Evolutionary conservation across 2,888 invertebrate species (phyloP), one percentile per base, ranked within the genome.

Genomic region (Philopedon plagiatum): DNA sequence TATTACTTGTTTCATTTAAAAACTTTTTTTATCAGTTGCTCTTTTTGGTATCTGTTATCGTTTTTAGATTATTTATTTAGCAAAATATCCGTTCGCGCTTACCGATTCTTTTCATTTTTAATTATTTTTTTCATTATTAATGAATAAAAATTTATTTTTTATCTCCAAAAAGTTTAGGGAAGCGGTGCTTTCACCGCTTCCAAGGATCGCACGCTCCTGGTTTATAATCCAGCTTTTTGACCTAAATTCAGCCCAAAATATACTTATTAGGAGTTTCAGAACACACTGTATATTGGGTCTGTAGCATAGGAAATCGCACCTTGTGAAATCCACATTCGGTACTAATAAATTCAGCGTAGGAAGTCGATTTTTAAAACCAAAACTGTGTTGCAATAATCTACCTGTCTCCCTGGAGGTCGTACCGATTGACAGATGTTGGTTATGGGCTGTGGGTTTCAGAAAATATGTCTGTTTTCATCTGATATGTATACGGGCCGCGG

Each of bases 391-490:
- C 58, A 39, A n/a, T n/a, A n/a, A 58, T 41, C 39, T 41, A 57
- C 57, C 57, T 57, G 39, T 41, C 56, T 58, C 39, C 58, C 58
- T 58, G 39, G 58, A 58, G 58, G 58, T 26, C 41, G 15, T 56
- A 32, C 32, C 15, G 39, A 58, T 58, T 58, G 58, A 41, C 58
- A 58, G 58, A 41, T 41, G 58, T 19, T 58, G 58, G 58, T 54
- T 23, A 46, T 54, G 32, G n/a, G 7, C 29, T 54, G 51, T 54
- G 51, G 51, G 51, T 54, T 54, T 54, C 9, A 54, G 51, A 29
- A 54, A 54, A 26, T 51, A 8, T 15, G 29, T 54, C 13, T 29
- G 29, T 54, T 54, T 54, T 18, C 29, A 51, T 26, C 26, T n/a
- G 51, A 51, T 51, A 51, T 15, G 21, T 7, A 3, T 26, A 26